Percentiles rank a stretch among this genome's conserved stretches.
Evolutionary conservation across 2,888 invertebrate genomes (phyloP).

Genomic region (Papilio protenor): DNA sequence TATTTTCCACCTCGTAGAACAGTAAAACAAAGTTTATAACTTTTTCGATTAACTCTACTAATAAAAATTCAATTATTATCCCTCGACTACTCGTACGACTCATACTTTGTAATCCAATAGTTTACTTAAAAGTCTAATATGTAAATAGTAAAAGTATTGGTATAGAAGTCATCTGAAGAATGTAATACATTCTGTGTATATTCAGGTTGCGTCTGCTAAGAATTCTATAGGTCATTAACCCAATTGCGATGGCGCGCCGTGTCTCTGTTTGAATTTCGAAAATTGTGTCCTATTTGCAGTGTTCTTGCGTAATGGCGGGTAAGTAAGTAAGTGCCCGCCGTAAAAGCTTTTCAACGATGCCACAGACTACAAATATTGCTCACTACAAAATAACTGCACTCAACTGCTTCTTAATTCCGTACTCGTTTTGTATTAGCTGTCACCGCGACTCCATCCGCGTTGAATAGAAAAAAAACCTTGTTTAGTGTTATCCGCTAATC

Average conservation of each 20-base stretch:
- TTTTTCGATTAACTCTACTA: no score
- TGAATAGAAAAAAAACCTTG: not conserved
- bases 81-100: not conserved
- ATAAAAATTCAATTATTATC: no score
- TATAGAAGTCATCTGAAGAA: not conserved
- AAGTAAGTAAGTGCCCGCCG: constrained; percentile 36
- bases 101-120: not conserved
- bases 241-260: constrained; percentile 61
- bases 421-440: not conserved
- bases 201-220: constrained; percentile 58
- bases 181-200: constrained; percentile 50
- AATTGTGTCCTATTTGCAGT: constrained; percentile 39
- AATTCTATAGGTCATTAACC: constrained; percentile 75
- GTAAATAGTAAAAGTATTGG: not conserved
- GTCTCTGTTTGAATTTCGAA: constrained; percentile 49
- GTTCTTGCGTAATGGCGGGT: constrained; percentile 39
- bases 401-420: constrained; percentile 27
- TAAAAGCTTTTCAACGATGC: constrained; percentile 38
- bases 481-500: not conserved
- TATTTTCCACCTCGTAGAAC: no score
- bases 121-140: not conserved
- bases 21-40: no score
- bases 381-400: constrained; percentile 34
- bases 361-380: constrained; percentile 37
- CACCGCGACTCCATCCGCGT: not conserved